Conservation (phyloP, 1,140 invertebrate genomes). For the Sitodiplosis mosellana region DNA sequence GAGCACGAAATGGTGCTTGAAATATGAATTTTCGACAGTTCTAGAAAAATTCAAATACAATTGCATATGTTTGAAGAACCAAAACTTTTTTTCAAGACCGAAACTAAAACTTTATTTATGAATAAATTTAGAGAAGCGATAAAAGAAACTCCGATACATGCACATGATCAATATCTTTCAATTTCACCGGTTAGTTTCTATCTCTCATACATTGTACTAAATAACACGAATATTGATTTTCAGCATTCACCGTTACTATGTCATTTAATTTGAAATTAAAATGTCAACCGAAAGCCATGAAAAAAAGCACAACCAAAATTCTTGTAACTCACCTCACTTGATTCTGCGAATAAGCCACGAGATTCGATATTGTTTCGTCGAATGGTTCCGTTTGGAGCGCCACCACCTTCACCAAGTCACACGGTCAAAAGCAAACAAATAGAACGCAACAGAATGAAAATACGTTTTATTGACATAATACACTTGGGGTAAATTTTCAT, state of each 20-base stretch:
- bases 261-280: too few relatives aligned
- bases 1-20: constrained; percentile 8
- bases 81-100: too few relatives aligned
- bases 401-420: constrained; percentile 9
- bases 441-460: not conserved
- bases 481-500: not conserved
- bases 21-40: constrained; percentile 10
- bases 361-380: constrained; percentile 27
- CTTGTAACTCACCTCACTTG: constrained; percentile 20
- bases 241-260: too few relatives aligned
- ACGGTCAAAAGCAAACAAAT: not conserved
- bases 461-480: not conserved
- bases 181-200: too few relatives aligned
- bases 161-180: too few relatives aligned
- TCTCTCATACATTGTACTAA: too few relatives aligned
- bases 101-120: too few relatives aligned
- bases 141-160: too few relatives aligned
- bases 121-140: too few relatives aligned
- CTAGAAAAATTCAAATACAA: constrained; percentile 9
- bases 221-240: too few relatives aligned
- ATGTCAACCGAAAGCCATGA: too few relatives aligned
- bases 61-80: not conserved
- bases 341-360: constrained; percentile 28
- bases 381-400: constrained; percentile 25
- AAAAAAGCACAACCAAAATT: too few relatives aligned